Evolutionary conservation across 2,797 vertebrate species (phyloP), one percentile per base, ranked within the genome.

Genomic region (Todus mexicanus): DNA sequence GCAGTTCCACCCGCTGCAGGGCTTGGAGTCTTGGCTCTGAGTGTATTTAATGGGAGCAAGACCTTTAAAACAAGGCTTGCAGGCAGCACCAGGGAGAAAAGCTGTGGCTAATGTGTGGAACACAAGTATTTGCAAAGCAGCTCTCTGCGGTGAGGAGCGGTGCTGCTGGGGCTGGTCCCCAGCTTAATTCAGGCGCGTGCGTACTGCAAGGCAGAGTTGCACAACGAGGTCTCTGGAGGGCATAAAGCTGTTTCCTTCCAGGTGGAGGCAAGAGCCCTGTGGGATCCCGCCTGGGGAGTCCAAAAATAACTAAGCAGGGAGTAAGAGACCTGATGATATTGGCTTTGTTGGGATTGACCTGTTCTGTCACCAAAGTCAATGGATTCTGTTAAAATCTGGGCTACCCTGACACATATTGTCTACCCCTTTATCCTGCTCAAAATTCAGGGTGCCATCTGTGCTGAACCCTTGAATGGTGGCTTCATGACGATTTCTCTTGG

Each of bases 1-100:
- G 66, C 86, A 84, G 45, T 70, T 94, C 13, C 26, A 33, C 74
- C 45, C 0, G 5, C 87, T 93, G 35, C 88, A 90, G 76, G 88
- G 63, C 93, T 94, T 59, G 57, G 88, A 96, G 51, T 71, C 69
- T 95, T 94, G 92, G 37, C 90, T 90, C 92, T 68, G 50, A 84
- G 47, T 81, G 43, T 31, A 19, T 81, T 95, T 87, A 89, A 9
- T 75, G n/a, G 76, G 74, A 91, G 8, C 48, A 75, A 92, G 65
- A 53, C 65, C 57, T 73, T 71, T 76, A 64, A 71, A 74, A 74
- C n/a, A 37, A 63, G 61, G 57, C 83, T 96, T 76, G 42, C 51
- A 92, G 89, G 94, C 89, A 79, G 78, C 70, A 81, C n/a, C 27
- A 42, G 43, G 40, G 47, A 65, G 86, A 69, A 48, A 22, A 42